Evolutionary conservation across 2,113 vertebrate genomes (phyloP), one percentile per base, ranked within the genome.

Genomic region (Serinus canaria): DNA sequence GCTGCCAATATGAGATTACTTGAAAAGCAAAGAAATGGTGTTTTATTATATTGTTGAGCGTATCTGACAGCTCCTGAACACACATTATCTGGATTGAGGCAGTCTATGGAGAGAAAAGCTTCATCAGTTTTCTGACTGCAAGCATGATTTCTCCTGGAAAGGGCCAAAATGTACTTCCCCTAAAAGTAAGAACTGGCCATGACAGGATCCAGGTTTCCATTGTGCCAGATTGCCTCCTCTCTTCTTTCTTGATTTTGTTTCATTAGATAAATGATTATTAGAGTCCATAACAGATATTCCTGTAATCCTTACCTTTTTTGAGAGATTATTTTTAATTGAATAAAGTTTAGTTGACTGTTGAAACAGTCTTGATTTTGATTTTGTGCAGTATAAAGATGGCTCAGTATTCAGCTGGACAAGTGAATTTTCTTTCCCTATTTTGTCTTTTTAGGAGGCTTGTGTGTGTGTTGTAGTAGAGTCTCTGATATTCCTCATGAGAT

Each of bases 371-470:
- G 33, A 20, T 86, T 86, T 77, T 43, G 31, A 3, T 87, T 92
- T 74, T 86, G 35, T 83, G 43, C 60, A 69, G 14, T 16, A 43
- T 76, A 52, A 88, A 63, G 31, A 60, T 82, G 7, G 64, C 43
- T 70, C 23, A 55, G 28, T 87, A 41, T 53, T 68, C 39, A 82
- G 19, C 24, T 39, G 17, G 31, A 52, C 22, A 67, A 83, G 53
- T 93, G 10, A 66, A n/a, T 67, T 74, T 85, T 87, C 6, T 84
- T 83, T 73, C 27, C 31, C 55, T 92, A 24, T 83, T 86, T 89
- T 83, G 82, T 91, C 17, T 63, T 94, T 96, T 87, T 92, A 99
- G 99, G 99, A 94, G 98, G 98, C 86, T 97, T 99, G 92, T 99
- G 98, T 95, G 96, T 99, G 35, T 99, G 99, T 97, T 99, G 97